Conservation (phyloP, 2,797 vertebrate species). For the Clamator glandarius region DNA sequence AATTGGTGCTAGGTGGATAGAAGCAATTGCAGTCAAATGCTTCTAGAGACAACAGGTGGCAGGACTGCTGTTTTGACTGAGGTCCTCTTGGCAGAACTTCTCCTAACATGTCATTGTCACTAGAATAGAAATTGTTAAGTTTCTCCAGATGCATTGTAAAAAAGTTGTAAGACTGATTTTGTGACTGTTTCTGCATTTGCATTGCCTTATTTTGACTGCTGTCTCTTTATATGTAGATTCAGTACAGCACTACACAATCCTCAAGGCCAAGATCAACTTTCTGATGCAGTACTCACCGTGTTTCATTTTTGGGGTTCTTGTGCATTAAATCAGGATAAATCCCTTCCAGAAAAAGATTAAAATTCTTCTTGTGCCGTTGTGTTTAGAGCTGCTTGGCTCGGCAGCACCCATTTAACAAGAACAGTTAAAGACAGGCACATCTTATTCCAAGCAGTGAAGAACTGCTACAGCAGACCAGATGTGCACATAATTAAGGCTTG, state of each 20-base stretch:
- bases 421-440: not conserved
- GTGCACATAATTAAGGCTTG: slow-evolving; percentile 20
- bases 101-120: not conserved
- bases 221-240: not conserved
- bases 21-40: not conserved
- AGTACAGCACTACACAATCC: not conserved
- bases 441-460: not conserved
- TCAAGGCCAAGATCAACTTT: not conserved
- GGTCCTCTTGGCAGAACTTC: not conserved
- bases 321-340: not conserved
- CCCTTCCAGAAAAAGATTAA: not conserved
- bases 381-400: not conserved
- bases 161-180: rapidly evolving
- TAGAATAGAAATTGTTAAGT: not conserved
- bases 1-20: not conserved
- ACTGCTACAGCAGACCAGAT: slow-evolving; percentile 26
- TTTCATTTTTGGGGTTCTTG: not conserved
- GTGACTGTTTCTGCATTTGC: not conserved
- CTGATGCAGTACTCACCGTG: not conserved
- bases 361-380: not conserved
- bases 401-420: not conserved
- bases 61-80: not conserved
- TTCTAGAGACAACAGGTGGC: not conserved
- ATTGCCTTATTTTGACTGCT: not conserved
- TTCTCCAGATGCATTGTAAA: not conserved